These are phyloP conservation scores for Hyperoplus immaculatus DNA, from an alignment of 2,797 vertebrate genomes.

Conservation along the genomic window DNA sequence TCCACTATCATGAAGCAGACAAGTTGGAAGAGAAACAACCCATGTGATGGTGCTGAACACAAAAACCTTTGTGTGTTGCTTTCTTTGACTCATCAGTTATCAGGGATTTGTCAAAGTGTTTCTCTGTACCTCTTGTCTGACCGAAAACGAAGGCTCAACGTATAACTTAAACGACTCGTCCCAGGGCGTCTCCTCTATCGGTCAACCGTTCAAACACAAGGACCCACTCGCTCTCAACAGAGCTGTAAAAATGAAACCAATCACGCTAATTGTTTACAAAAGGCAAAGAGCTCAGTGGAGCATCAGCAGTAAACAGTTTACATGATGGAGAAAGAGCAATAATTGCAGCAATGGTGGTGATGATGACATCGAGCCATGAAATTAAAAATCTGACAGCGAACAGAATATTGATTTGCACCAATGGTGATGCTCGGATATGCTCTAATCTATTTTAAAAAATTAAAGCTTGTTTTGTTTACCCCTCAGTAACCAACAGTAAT, in stretches of 20 bases:
- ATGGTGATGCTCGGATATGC: slow-evolving; percentile 21
- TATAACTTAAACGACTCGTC: slow-evolving; percentile 36
- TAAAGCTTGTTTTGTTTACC: not conserved
- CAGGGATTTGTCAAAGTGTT: slow-evolving; percentile 55
- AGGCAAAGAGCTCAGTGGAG: slow-evolving; percentile 92
- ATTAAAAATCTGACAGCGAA: not conserved
- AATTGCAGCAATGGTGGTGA: slow-evolving; percentile 82
- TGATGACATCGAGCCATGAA: slow-evolving; percentile 58
- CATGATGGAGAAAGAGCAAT: slow-evolving; percentile 56
- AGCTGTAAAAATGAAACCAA: slow-evolving; percentile 88
- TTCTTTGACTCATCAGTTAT: slow-evolving; percentile 41
- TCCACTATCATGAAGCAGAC: slow-evolving; percentile 49
- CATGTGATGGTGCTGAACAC: slow-evolving; percentile 44
- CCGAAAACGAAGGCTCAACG: slow-evolving; percentile 37
- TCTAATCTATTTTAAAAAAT: not conserved
- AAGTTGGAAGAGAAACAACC: slow-evolving; percentile 58
- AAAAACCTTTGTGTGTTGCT: slow-evolving; percentile 50
- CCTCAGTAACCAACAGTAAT: slow-evolving; percentile 21
- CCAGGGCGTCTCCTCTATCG: slow-evolving; percentile 54
- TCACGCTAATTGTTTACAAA: slow-evolving; percentile 91
- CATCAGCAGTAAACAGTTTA: slow-evolving; percentile 84
- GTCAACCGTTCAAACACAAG: slow-evolving; percentile 76
- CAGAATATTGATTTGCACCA: not conserved
- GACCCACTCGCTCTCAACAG: slow-evolving; percentile 80
- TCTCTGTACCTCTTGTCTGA: slow-evolving; percentile 49